Conservation (phyloP, 2,797 vertebrate species). For the Apogon talboti region DNA sequence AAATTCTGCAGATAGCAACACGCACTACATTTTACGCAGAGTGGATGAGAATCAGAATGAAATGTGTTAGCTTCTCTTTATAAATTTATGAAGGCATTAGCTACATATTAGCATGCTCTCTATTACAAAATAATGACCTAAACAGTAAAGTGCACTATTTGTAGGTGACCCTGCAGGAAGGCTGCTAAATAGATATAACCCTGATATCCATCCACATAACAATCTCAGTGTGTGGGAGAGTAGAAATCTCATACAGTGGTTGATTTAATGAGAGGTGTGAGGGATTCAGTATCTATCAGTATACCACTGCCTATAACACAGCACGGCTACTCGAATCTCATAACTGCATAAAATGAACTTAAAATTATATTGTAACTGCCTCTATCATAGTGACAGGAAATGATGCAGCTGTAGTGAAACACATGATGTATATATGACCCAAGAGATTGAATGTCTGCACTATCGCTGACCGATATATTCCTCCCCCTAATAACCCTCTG, state of each 20-base stretch:
- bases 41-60: slow-evolving; percentile 23
- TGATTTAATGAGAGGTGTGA: slow-evolving; percentile 25
- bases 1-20: slow-evolving; percentile 30
- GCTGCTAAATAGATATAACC: not conserved
- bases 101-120: not conserved
- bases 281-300: slow-evolving; percentile 11
- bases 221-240: not conserved
- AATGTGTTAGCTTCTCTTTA: not conserved
- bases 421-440: not conserved
- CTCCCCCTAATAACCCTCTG: slow-evolving; percentile 28
- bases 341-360: not conserved
- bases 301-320: not conserved
- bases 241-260: slow-evolving; percentile 11
- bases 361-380: not conserved
- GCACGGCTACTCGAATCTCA: slow-evolving; percentile 1
- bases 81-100: slow-evolving; percentile 4
- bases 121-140: not conserved
- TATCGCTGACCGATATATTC: slow-evolving; percentile 9
- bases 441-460: not conserved
- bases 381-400: slow-evolving; percentile 1
- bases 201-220: not conserved
- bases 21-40: slow-evolving; percentile 16
- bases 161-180: slow-evolving; percentile 8
- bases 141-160: not conserved
- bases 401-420: slow-evolving; percentile 8